phyloP scores from a whole-genome alignment of 2,113 vertebrate species.

The Microcebus ravelobensis region DNA sequence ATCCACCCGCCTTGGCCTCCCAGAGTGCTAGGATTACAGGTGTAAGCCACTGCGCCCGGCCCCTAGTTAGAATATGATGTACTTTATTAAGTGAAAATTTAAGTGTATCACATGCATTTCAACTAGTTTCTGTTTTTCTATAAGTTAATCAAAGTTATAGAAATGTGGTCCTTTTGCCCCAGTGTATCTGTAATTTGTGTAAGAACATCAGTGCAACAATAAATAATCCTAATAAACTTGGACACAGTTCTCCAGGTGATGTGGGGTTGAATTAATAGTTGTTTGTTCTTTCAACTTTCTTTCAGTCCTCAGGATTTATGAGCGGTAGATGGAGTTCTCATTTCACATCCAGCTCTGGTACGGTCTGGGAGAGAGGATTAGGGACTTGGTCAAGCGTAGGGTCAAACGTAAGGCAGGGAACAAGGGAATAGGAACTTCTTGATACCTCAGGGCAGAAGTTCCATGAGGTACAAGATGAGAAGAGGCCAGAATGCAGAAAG shows the following conservation, averaged over 20 bases:
- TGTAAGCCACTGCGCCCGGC: no score
- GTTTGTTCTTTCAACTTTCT: background rate
- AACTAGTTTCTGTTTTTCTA: background rate
- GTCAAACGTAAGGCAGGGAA: background rate
- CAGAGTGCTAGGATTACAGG: no score
- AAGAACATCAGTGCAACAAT: background rate
- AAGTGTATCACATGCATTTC: background rate
- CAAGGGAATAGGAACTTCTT: background rate
- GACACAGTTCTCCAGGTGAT: background rate
- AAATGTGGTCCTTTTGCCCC: background rate
- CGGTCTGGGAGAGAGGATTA: background rate
- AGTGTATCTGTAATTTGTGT: background rate
- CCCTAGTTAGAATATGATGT: background rate
- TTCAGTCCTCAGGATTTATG: background rate
- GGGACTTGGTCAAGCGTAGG: background rate
- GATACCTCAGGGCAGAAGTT: background rate
- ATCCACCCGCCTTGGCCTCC: no score
- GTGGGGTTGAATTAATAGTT: background rate
- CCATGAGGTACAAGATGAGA: background rate
- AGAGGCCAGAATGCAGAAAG: background rate
- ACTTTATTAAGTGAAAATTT: background rate
- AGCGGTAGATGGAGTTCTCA: background rate
- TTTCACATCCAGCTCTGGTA: background rate
- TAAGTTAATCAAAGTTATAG: background rate
- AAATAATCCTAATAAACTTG: background rate